Percentiles rank a stretch among this genome's conserved stretches.
These are phyloP conservation scores for Xenus cinereus DNA, from an alignment of 2,113 vertebrate genomes.

Conservation along the genomic window DNA sequence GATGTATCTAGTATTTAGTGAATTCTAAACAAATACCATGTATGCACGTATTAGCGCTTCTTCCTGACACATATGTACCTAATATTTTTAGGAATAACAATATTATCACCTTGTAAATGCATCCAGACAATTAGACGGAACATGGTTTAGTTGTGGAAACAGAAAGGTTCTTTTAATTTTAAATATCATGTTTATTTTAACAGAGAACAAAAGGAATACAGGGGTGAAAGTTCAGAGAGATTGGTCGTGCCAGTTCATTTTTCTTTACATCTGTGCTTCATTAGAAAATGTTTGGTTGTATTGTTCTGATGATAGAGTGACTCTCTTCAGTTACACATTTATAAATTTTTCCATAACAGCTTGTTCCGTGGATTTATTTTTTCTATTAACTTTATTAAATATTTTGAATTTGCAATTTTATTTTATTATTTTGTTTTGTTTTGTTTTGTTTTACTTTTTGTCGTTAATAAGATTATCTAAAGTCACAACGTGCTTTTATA, in stretches of 20 bases:
- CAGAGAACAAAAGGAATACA: constrained; percentile 3
- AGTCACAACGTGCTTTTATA: not conserved
- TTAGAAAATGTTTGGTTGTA: constrained; percentile 64
- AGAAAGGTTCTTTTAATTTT: not conserved
- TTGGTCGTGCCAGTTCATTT: constrained; percentile 64
- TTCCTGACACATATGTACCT: not conserved
- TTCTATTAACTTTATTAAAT: not conserved
- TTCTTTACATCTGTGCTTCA: constrained; percentile 76
- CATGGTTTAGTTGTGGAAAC: not conserved
- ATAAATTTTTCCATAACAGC: constrained; percentile 53
- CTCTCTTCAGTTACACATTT: constrained; percentile 39
- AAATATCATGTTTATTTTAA: constrained; percentile 16
- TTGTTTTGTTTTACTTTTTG: not conserved
- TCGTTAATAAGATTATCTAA: not conserved
- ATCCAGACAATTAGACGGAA: not conserved
- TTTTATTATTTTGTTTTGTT: not conserved
- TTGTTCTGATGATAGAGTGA: constrained; percentile 49
- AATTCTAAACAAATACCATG: not conserved
- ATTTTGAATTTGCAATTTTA: not conserved
- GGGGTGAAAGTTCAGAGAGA: constrained; percentile 22
- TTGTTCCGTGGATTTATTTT: constrained; percentile 13
- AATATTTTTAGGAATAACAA: constrained; percentile 1
- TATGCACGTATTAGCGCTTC: constrained; percentile 42
- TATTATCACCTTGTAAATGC: not conserved
- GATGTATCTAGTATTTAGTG: constrained; percentile 16